phyloP scores from a whole-genome alignment of 2,888 invertebrate species.

The Zaprionus bogoriensis region DNA sequence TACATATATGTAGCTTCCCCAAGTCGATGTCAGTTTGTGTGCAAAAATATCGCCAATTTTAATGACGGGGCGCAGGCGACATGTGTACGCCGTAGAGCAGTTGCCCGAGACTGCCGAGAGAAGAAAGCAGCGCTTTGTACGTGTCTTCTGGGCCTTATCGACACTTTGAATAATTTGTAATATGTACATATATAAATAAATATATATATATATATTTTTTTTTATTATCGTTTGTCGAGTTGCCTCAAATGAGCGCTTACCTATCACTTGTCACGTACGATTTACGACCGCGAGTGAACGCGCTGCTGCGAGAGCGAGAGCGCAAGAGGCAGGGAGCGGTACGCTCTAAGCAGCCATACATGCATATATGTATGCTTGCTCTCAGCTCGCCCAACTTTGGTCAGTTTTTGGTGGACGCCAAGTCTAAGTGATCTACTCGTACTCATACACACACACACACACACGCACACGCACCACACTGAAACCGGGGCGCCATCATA shows the following conservation, averaged over 20 bases:
- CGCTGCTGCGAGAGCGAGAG: not conserved
- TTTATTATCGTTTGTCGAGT: constrained; percentile 23
- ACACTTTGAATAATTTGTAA: constrained; percentile 35
- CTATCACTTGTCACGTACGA: constrained; percentile 49
- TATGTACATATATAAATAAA: constrained; percentile 14
- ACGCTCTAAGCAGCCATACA: too few species aligned
- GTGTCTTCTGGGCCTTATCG: constrained; percentile 38
- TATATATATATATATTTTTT: constrained; percentile 3
- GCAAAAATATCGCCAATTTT: not conserved
- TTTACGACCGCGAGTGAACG: not conserved
- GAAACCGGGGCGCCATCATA: constrained; percentile 19
- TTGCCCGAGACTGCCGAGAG: too few species aligned
- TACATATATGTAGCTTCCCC: too few species aligned
- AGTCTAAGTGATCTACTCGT: constrained; percentile 28
- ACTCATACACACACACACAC: not conserved
- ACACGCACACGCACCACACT: not conserved
- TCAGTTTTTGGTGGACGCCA: too few species aligned
- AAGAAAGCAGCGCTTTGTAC: constrained; percentile 15
- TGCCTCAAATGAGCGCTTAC: constrained; percentile 11
- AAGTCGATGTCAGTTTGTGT: not conserved
- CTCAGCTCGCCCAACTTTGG: not conserved
- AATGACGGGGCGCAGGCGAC: not conserved
- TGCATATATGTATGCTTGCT: not conserved
- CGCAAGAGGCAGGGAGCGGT: not conserved
- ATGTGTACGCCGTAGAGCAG: not conserved